A percentile compares a stretch with the other conserved stretches of the same genome.
Conservation (phyloP, 2,797 vertebrate genomes). For the Acanthurus lineatus region DNA sequence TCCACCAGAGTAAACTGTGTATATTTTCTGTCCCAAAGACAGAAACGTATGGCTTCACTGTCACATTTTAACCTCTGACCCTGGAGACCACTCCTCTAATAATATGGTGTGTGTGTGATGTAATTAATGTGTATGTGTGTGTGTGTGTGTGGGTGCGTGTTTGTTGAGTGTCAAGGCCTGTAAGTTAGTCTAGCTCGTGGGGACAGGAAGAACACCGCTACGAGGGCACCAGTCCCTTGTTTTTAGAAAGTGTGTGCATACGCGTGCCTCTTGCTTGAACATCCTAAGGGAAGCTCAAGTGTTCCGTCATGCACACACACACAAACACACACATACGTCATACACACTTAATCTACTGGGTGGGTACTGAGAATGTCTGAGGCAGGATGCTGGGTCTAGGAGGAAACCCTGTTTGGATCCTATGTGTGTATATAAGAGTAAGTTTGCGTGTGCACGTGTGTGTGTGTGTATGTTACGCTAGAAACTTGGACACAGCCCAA, state of each 20-base stretch:
- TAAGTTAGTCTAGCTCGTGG: background rate
- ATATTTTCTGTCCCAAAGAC: conserved; percentile 32
- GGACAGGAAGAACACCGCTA: conserved; percentile 56
- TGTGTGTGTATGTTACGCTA: conserved; percentile 9
- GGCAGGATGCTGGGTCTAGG: conserved; percentile 79
- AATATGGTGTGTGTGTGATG: conserved; percentile 13
- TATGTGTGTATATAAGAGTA: conserved; percentile 21
- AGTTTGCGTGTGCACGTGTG: conserved; percentile 33
- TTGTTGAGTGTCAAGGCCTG: conserved; percentile 20
- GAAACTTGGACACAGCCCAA: conserved; percentile 36
- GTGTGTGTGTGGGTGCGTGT: conserved; percentile 33
- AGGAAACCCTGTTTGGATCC: conserved; percentile 72
- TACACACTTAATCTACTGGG: conserved; percentile 64
- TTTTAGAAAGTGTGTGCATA: conserved; percentile 53
- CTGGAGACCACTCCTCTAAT: background rate
- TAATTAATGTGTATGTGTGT: conserved; percentile 5
- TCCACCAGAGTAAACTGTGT: conserved; percentile 27
- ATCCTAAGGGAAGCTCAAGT: conserved; percentile 55
- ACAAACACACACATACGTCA: conserved; percentile 32
- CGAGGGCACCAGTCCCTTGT: conserved; percentile 51
- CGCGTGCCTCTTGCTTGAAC: conserved; percentile 53
- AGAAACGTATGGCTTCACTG: background rate
- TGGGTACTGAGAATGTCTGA: conserved; percentile 68
- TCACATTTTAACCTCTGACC: conserved; percentile 12
- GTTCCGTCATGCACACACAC: conserved; percentile 34